Conservation (phyloP, 30 jellyfish, hydroid and myxozoan species). For the Aurelia aurita region DNA sequence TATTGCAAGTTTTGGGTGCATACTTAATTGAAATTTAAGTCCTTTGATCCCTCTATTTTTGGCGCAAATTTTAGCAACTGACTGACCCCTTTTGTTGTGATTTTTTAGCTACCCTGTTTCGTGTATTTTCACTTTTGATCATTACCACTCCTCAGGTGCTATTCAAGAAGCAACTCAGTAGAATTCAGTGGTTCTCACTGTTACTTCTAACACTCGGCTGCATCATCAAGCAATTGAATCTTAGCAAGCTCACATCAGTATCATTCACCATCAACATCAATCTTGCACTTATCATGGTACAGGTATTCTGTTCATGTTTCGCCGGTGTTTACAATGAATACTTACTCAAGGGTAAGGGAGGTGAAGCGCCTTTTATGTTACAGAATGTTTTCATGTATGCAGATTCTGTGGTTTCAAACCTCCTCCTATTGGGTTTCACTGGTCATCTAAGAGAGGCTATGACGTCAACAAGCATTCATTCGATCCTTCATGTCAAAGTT, state of each 20-base stretch:
- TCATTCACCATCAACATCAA: constrained; percentile 65
- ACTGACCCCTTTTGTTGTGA: too few species aligned
- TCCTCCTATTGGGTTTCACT: constrained; percentile 75
- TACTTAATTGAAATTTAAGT: too few species aligned
- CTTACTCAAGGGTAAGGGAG: constrained; percentile 93
- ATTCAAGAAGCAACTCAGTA: constrained; percentile 88
- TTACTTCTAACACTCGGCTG: constrained; percentile 92
- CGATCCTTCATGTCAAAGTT: constrained; percentile 83
- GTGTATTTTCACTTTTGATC: too few species aligned
- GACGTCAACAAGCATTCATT: constrained; percentile 63
- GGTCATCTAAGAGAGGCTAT: constrained; percentile 84
- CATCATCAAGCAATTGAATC: constrained; percentile 88
- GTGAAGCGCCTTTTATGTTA: constrained; percentile 93
- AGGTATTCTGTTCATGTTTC: constrained; percentile 96
- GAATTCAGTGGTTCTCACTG: constrained; percentile 93
- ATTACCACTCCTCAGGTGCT: constrained; percentile 77
- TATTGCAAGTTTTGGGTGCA: too few species aligned
- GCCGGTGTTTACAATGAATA: constrained; percentile 99
- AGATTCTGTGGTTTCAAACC: constrained; percentile 84
- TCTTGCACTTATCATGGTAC: constrained; percentile 82
- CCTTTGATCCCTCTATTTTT: too few species aligned
- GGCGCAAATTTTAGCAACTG: too few species aligned
- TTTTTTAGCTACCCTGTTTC: too few species aligned
- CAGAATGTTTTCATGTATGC: constrained; percentile 96
- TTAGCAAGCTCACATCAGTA: constrained; percentile 44